phyloP scores from a whole-genome alignment of 53 echinoderm and acorn worm species.

The Crossaster papposus region DNA sequence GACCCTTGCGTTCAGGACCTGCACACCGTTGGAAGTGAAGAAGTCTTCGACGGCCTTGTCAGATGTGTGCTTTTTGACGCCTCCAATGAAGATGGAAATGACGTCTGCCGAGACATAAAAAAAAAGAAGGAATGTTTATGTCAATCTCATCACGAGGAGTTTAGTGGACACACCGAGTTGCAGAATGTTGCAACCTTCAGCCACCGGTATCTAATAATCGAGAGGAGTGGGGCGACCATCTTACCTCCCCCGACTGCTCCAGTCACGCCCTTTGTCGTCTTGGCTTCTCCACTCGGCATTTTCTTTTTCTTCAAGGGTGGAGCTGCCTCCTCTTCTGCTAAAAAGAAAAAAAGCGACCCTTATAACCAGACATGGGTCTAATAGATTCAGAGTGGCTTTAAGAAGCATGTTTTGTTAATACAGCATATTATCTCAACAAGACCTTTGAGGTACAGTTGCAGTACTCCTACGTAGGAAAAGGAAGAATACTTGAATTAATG shows the following conservation, averaged over 20 bases:
- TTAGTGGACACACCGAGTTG: no score
- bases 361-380: no score
- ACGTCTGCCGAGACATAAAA: constrained; percentile 34
- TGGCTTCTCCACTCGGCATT: constrained; percentile 49
- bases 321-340: constrained; percentile 24
- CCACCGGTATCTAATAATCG: no score
- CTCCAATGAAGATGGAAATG: constrained; percentile 75
- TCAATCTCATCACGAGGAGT: not conserved
- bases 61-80: constrained; percentile 39
- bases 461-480: no score
- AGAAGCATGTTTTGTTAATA: no score
- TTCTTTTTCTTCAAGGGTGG: constrained; percentile 69
- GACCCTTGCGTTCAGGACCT: constrained; percentile 59
- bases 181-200: no score
- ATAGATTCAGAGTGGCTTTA: not conserved
- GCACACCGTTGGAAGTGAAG: constrained; percentile 71
- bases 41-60: constrained; percentile 59
- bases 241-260: constrained; percentile 59
- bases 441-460: no score
- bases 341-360: no score
- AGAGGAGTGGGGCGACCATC: no score
- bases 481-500: not conserved
- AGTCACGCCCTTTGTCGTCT: constrained; percentile 49
- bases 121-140: not conserved
- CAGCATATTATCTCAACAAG: no score